Evolutionary conservation across 2,797 vertebrate species (phyloP), one percentile per base, ranked within the genome.

Genomic region (Sebastes jordani): DNA sequence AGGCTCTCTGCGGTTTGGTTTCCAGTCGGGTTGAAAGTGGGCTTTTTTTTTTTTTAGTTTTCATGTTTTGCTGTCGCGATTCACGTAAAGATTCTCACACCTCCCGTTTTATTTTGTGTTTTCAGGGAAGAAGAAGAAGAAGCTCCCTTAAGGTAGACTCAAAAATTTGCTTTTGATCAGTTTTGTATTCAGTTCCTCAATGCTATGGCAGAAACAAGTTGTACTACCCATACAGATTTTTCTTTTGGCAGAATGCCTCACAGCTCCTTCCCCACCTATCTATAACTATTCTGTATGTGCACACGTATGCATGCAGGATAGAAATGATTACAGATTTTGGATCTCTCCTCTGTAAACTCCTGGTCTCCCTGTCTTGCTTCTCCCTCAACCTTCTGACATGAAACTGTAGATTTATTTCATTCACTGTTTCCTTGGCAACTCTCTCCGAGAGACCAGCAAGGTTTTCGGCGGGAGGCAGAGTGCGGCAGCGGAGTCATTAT

Each of bases 381-480:
- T 86, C 80, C 65, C 74, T 92, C 86, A 93, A 87, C 88, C 84
- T 88, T 81, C 86, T 91, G 89, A 94, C 91, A 92, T 88, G 80
- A 87, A 92, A 93, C 91, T 92, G 85, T 90, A 74, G 87, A 89
- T 92, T 90, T 91, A 92, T 94, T 93, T 92, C 84, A 92, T 92
- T 94, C 91, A 90, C 91, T 86, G 96, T 96, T 96, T 95, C 95
- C 95, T 92, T 93, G 95, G 93, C 91, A 96, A 96, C 95, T 90
- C 90, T 90, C 80, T 84, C 82, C 63, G 85, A 86, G 85, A 86
- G 84, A 84, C 86, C 82, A 78, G 85, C 78, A 22, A 91, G 91
- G 89, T 90, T 94, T 91, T 91, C 92, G 93, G 92, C 84, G 63
- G 92, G 93, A 95, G 92, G 88, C 88, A 87, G 86, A 91, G 88